A percentile compares a stretch with the other conserved stretches of the same genome.
Conservation (phyloP, 2,113 vertebrate species). For the Paraplagusia blochii region DNA sequence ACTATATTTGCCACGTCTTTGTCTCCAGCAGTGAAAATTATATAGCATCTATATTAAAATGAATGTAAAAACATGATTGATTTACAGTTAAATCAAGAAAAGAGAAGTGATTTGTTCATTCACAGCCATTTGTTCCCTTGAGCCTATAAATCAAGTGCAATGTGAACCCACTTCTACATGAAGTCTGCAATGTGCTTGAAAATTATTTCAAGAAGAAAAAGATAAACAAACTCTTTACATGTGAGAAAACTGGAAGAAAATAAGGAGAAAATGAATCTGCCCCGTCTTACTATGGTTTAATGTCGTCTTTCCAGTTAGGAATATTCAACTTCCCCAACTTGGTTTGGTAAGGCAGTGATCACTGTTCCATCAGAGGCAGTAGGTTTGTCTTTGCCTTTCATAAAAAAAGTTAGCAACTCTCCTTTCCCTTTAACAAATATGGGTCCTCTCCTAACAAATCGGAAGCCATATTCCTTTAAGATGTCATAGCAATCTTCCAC, state of each 20-base stretch:
- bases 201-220: background rate
- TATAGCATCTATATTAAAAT: slow-evolving; percentile 27
- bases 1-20: too few species aligned
- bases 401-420: slow-evolving; percentile 92
- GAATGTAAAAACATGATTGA: slow-evolving; percentile 26
- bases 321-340: slow-evolving; percentile 83
- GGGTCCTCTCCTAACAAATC: slow-evolving; percentile 88
- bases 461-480: slow-evolving; percentile 89
- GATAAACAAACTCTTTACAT: slow-evolving; percentile 3
- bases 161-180: background rate
- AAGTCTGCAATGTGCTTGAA: slow-evolving; percentile 8
- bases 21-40: too few species aligned
- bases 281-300: slow-evolving; percentile 2
- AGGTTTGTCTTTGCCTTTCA: slow-evolving; percentile 90
- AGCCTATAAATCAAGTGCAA: slow-evolving; percentile 25
- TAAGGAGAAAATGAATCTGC: background rate
- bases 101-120: background rate
- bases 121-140: slow-evolving; percentile 11
- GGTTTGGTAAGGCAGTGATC: slow-evolving; percentile 84
- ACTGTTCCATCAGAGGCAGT: slow-evolving; percentile 70
- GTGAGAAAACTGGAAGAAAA: background rate
- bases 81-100: slow-evolving; percentile 19
- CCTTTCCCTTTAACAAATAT: slow-evolving; percentile 96
- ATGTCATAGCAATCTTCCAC: slow-evolving; percentile 92
- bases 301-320: background rate